Base-by-base conservation (phyloP, 2,113 vertebrate genomes). In the Anolis sagrei region DNA sequence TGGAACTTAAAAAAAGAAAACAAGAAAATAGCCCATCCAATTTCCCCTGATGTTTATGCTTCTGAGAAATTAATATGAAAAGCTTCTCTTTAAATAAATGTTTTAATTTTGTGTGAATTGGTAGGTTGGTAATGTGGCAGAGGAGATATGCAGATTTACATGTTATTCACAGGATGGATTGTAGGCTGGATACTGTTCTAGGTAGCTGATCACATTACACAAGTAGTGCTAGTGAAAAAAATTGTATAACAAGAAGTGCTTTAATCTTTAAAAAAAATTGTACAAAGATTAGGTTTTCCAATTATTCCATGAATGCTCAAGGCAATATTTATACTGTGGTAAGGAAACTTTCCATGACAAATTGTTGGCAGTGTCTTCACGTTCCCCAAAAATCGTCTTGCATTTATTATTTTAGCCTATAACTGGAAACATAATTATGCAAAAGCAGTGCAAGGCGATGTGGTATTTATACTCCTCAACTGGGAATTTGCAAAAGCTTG, bases 11-110 rank as follows among this genome's bases (percentile, higher is more conserved):
- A 25, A 69, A 76, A 68, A 27, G 9, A n/a, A 62, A 76, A 27
- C 23, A 68, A 27, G 9, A n/a, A 62, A 76, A 27, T 23, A 85
- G 13, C 58, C 82, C 23, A 7, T 54, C 70, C 29, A 1, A 0
- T 49, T 34, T 48, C 51, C 6, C 54, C 84, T 81, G 39, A 25
- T 58, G 14, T 58, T 13, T 58, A 79, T 78, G 4, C 62, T 61
- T 69, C 88, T 49, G 82, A 0, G 18, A 64, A 51, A 69, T 86
- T 39, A 64, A 27, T 88, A 11, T 91, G 77, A 90, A 89, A 14
- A 19, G 69, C 14, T 76, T 85, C 1, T 81, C 79, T 84, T 73
- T 36, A 66, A 80, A 83, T 79, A 7, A 7, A 21, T 82, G 87
- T 88, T 74, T 72, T 58, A 54, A 68, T 21, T 49, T 83, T 1